phyloP scores from a whole-genome alignment of 2,888 invertebrate species.

The Camponotus fellah region DNA sequence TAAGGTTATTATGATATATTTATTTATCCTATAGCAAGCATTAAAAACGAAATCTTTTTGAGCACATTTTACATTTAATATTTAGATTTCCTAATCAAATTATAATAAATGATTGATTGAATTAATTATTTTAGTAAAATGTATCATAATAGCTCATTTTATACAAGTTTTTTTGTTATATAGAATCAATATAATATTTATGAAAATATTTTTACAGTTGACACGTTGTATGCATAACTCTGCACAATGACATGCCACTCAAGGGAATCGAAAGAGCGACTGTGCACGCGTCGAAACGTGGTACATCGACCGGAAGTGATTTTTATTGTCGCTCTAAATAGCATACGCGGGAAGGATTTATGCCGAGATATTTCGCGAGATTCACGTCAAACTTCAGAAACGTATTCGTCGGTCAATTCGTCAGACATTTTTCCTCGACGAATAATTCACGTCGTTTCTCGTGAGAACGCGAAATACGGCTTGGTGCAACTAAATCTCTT shows the following conservation, averaged over 20 bases:
- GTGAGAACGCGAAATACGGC: background rate
- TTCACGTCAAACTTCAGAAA: conserved; percentile 1
- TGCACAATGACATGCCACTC: conserved; percentile 5
- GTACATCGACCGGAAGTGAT: conserved; percentile 15
- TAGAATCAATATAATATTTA: conserved; percentile 18
- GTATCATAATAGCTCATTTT: background rate
- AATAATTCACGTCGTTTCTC: background rate
- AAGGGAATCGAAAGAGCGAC: conserved; percentile 5
- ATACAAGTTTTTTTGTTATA: background rate
- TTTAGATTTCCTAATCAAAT: background rate
- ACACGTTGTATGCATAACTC: background rate
- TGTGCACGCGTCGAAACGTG: background rate
- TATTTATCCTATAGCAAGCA: background rate
- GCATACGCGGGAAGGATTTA: background rate
- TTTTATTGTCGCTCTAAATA: conserved; percentile 31
- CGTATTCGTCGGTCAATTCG: conserved; percentile 5
- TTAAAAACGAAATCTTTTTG: background rate
- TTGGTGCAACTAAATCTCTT: background rate
- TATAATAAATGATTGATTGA: background rate
- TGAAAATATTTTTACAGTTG: background rate
- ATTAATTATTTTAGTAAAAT: background rate
- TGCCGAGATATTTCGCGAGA: conserved; percentile 7
- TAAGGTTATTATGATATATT: background rate
- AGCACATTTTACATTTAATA: conserved; percentile 1
- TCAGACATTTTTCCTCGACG: background rate